Evolutionary conservation across 2,888 invertebrate genomes (phyloP).

Genomic region (Horisme vitalbata): DNA sequence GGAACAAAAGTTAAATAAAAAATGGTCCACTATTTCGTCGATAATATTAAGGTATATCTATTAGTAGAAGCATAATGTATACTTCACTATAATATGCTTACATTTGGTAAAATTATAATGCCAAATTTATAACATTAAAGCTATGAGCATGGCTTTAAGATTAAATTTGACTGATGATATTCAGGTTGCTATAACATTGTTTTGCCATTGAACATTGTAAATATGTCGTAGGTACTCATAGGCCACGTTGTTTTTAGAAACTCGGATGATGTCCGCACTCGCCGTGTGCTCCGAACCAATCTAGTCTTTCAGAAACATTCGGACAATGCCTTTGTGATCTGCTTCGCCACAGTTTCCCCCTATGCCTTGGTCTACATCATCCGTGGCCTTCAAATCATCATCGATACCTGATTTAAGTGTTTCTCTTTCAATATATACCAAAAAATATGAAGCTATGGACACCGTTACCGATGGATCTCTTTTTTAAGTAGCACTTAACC

Average conservation of each 20-base stretch:
- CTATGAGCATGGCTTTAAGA: conserved; percentile 68
- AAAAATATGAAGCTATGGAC: conserved; percentile 77
- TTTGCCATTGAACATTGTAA: conserved; percentile 70
- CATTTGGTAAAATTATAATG: conserved; percentile 56
- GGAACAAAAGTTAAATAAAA: conserved; percentile 63
- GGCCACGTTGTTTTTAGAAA: conserved; percentile 33
- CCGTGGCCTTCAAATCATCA: conserved; percentile 47
- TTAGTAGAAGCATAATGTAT: conserved; percentile 57
- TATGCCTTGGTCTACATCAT: conserved; percentile 22
- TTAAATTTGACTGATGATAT: conserved; percentile 60
- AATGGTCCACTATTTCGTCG: conserved; percentile 78
- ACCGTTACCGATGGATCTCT: conserved; percentile 82
- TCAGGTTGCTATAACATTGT: conserved; percentile 54
- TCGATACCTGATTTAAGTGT: conserved; percentile 74
- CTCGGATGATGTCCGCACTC: conserved; percentile 25
- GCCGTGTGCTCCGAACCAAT: conserved; percentile 59
- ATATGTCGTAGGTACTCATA: conserved; percentile 60
- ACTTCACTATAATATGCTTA: conserved; percentile 59
- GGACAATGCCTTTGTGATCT: conserved; percentile 35
- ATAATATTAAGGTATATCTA: conserved; percentile 62
- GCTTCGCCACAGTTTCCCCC: conserved; percentile 22
- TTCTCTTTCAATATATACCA: conserved; percentile 77
- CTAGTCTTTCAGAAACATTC: conserved; percentile 68
- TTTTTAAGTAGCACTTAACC: conserved; percentile 45
- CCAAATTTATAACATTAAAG: conserved; percentile 67